Evolutionary conservation across 1,140 invertebrate genomes (phyloP), one percentile per base, ranked within the genome.

Genomic region (Philopotamus ludificatus): DNA sequence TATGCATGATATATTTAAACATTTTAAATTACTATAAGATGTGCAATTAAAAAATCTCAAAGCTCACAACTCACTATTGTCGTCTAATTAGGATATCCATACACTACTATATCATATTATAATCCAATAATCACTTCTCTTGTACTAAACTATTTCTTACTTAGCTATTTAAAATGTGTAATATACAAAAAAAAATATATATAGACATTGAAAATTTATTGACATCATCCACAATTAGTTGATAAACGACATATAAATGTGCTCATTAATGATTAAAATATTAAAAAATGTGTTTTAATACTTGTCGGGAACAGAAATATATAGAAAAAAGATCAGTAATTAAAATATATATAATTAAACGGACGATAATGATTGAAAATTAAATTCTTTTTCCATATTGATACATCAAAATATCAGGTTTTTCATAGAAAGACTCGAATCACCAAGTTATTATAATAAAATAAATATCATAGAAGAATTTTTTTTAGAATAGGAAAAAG

Each of bases 101-200:
- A 41, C 65, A 54, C 34, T 66, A 62, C 60, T 67, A 67, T 70
- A 70, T 58, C 63, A 68, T 54, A 63, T 65, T 59, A 44, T 70
- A 70, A 70, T 70, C 64, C 64, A 65, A 57, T 66, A 66, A 60
- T 63, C 64, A 69, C 28, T 70, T 66, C 68, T 70, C 63, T 70
- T 65, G 67, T 70, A 70, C 28, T 39, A 53, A 54, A 54, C 51
- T 54, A 58, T 60, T 69, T 65, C 67, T 70, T 62, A 44, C 62
- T 64, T 65, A 69, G 67, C 63, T 66, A 64, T 51, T 64, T 65
- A 61, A 41, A 42, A 57, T 42, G 54, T 57, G 23, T 41, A 57
- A 41, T 42, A 34, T 34, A 34, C 51, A 34, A 54, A 34, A 54
- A 16, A 28, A 54, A 50, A 20, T 15, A 23, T 50, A 50, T 23